A percentile compares a stretch with the other conserved stretches of the same genome.
Evolutionary conservation across 2,797 vertebrate genomes (phyloP).

Genomic region (Anniella stebbinsi): DNA sequence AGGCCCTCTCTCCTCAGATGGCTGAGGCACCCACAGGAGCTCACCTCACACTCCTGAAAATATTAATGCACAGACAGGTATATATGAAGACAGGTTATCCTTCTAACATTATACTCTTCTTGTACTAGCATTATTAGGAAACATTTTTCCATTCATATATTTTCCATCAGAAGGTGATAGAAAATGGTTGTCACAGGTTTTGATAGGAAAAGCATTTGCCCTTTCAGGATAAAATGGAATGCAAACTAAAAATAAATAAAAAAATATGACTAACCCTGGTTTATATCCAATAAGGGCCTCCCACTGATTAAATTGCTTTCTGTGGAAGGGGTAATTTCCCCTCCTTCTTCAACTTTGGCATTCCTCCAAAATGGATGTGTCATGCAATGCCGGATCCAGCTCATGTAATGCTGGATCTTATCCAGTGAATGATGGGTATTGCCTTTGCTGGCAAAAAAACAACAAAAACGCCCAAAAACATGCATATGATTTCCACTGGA

Average conservation of each 20-base stretch:
- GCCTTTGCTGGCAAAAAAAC: background rate
- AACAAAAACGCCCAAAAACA: too few relatives aligned
- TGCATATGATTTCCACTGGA: slow-evolving; percentile 49
- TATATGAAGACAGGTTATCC: background rate
- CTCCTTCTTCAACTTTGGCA: too few relatives aligned
- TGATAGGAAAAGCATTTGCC: background rate
- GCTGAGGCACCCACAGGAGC: background rate
- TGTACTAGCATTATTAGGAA: background rate
- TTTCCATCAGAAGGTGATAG: background rate
- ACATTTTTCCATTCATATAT: background rate
- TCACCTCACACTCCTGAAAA: too few relatives aligned
- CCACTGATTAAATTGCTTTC: too few relatives aligned
- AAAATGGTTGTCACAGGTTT: background rate
- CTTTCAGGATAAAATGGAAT: background rate
- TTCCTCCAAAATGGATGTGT: too few relatives aligned
- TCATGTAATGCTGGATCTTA: too few relatives aligned
- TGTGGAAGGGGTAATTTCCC: too few relatives aligned
- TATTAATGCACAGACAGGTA: background rate
- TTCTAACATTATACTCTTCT: background rate
- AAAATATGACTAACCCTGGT: too few relatives aligned
- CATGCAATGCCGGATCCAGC: background rate
- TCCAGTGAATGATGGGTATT: background rate
- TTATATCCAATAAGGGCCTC: too few relatives aligned
- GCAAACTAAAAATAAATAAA: background rate
- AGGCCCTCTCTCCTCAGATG: too few relatives aligned